Evolutionary conservation across 2,888 invertebrate genomes (phyloP).

Genomic region (Mythimna lalbum): DNA sequence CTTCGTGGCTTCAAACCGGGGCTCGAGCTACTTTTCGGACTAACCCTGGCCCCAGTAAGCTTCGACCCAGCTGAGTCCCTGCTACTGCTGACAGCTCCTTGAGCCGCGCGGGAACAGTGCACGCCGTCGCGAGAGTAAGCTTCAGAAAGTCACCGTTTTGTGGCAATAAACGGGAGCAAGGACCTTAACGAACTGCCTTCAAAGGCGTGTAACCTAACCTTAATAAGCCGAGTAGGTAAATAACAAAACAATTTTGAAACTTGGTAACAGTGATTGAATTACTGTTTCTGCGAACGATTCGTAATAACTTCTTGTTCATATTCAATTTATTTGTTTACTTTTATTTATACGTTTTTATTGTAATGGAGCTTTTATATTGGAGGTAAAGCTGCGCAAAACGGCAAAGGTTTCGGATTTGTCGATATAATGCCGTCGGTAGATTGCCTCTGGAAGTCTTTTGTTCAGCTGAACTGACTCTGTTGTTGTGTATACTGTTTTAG

Average conservation of each 20-base stretch:
- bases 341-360: not conserved
- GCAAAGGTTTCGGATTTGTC: slow-evolving; percentile 8
- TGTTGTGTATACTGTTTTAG: not conserved
- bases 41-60: no score
- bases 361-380: slow-evolving; percentile 19
- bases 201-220: slow-evolving; percentile 12
- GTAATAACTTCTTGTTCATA: slow-evolving; percentile 30
- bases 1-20: no score
- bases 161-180: no score
- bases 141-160: no score
- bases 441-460: not conserved
- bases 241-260: slow-evolving; percentile 30
- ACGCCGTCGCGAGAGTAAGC: no score
- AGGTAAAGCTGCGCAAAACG: not conserved
- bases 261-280: slow-evolving; percentile 43
- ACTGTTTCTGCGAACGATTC: slow-evolving; percentile 40
- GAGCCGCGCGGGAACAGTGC: no score
- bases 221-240: slow-evolving; percentile 7
- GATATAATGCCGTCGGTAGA: not conserved
- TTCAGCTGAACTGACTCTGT: not conserved
- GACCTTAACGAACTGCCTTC: not conserved
- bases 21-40: no score
- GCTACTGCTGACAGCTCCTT: no score
- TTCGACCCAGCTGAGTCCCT: no score
- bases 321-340: slow-evolving; percentile 42